Conservation (phyloP, 2,797 vertebrate genomes). For the Crypturellus tataupa region DNA sequence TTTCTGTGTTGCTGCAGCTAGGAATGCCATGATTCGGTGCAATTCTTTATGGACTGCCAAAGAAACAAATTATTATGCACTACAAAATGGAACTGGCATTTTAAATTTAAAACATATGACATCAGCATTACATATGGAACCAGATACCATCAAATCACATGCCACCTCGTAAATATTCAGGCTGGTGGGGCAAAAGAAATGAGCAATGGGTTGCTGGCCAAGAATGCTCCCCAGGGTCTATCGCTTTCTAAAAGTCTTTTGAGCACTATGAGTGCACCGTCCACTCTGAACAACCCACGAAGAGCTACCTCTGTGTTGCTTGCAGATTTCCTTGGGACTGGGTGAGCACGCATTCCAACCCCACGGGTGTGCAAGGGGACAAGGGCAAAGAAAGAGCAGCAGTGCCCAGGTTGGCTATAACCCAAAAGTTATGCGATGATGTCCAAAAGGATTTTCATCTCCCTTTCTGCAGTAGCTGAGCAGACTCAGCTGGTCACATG, state of each 20-base stretch:
- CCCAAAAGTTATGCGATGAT: no score
- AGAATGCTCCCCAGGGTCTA: not conserved
- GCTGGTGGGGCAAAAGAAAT: conserved; percentile 66
- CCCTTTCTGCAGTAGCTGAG: not conserved
- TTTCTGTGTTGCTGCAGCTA: not conserved
- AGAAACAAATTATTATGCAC: conserved; percentile 75
- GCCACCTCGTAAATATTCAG: conserved; percentile 76
- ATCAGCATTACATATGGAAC: conserved; percentile 77
- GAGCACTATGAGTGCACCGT: not conserved
- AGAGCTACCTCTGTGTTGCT: not conserved
- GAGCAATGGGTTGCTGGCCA: conserved; percentile 59
- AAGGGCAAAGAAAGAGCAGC: not conserved
- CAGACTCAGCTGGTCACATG: not conserved
- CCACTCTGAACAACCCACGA: not conserved
- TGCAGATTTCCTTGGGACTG: not conserved
- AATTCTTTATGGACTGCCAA: conserved; percentile 70
- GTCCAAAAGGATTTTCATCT: not conserved
- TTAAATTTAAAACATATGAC: conserved; percentile 79
- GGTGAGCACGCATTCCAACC: not conserved
- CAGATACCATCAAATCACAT: conserved; percentile 74
- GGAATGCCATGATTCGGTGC: conserved; percentile 11
- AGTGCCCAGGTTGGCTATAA: no score
- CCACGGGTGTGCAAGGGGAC: not conserved
- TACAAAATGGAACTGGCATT: conserved; percentile 78
- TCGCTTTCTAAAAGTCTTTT: conserved; percentile 25